Base-by-base conservation (phyloP, 2,797 vertebrate species). In the Molothrus aeneus region DNA sequence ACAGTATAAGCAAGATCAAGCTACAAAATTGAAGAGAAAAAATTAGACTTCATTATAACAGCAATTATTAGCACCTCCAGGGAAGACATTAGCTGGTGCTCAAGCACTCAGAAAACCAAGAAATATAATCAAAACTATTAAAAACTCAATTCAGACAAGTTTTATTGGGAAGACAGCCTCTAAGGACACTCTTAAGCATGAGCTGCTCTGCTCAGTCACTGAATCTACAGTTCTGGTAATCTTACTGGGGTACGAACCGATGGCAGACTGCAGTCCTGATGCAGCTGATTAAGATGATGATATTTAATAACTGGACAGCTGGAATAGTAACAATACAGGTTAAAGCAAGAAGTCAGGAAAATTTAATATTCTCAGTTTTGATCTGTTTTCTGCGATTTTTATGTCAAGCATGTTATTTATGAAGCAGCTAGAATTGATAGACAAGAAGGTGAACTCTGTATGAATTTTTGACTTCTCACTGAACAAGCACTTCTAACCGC, bases 11-110 rank as follows among this genome's bases (percentile, higher is more conserved):
- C 36, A 69, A 90, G 66, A 96, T 60, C 80, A 90, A 93, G 73
- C 63, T 48, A 75, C 53, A 86, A 86, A 94, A 93, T 4, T 56
- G 66, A 95, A 65, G 28, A 75, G 72, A 77, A 93, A 84, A 80
- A 32, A 81, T 79, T 19, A 90, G 59, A 66, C n/a, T 92, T 92
- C 50, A 79, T 90, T 91, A 38, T 51, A 88, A 70, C 11, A 66
- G n/a, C 57, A 92, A 75, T 92, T 87, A 79, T 71, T 86, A 83
- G 70, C 17, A 59, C 65, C 57, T 83, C 32, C 43, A 51, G 78
- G 69, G 71, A 86, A 92, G 61, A 81, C 31, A 93, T 71, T 78
- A 86, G 26, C 32, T 25, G 56, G 32, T 51, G 26, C 45, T 68
- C 20, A 80, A 61, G 43, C 18, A 80, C 48, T 68, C 38, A 87